phyloP scores from a whole-genome alignment of 1,140 invertebrate genomes.

The Procambarus virginalis region DNA sequence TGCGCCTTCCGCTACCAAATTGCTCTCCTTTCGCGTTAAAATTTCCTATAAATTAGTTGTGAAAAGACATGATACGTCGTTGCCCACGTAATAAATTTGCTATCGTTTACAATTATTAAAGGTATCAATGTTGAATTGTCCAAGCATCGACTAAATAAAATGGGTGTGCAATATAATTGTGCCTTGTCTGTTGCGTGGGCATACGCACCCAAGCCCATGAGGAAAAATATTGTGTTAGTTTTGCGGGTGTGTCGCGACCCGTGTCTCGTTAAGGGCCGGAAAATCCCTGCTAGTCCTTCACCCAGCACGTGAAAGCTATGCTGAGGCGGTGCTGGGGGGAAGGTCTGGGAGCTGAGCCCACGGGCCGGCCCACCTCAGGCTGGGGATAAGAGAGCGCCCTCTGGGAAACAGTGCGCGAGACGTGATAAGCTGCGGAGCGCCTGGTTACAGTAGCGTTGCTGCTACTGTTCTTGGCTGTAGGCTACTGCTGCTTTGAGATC shows the following conservation, averaged over 20 bases:
- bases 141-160: background rate
- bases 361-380: background rate
- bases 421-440: background rate
- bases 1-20: background rate
- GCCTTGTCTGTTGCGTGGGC: background rate
- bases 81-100: no score
- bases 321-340: slow-evolving; percentile 1
- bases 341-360: background rate
- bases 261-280: slow-evolving; percentile 57
- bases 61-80: background rate
- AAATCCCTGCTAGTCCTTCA: slow-evolving; percentile 47
- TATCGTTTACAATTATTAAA: background rate
- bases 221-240: background rate
- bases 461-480: background rate
- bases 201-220: background rate
- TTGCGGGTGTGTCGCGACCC: slow-evolving; percentile 18
- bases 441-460: background rate
- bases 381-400: slow-evolving; percentile 3
- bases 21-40: background rate
- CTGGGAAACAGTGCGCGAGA: background rate
- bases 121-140: background rate
- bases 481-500: no score
- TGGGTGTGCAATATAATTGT: no score
- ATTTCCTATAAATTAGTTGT: background rate
- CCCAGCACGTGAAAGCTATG: slow-evolving; percentile 17